Evolutionary conservation across 30 jellyfish, hydroid and myxozoan species (phyloP).

Genomic region (Mastigias papua): DNA sequence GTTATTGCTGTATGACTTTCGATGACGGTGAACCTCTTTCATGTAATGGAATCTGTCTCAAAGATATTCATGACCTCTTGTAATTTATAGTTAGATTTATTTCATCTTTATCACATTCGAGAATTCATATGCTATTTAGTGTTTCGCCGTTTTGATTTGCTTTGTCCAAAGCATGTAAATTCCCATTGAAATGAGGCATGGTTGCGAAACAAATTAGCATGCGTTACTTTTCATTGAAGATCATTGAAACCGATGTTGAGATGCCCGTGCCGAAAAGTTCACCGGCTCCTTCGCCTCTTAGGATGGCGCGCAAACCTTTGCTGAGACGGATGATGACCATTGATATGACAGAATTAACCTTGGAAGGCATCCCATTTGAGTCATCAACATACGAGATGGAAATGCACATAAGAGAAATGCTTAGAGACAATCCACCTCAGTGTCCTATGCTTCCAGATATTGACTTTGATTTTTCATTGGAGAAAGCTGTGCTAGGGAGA

Average conservation of each 20-base stretch:
- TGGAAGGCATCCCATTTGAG: conserved; percentile 65
- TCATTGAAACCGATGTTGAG: conserved; percentile 51
- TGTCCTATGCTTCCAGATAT: conserved; percentile 63
- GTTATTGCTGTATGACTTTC: no score
- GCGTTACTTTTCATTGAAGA: conserved; percentile 4
- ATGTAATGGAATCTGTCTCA: no score
- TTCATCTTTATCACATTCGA: no score
- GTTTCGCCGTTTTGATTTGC: no score
- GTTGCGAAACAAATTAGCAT: background rate
- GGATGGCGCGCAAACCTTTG: conserved; percentile 16
- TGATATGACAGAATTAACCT: conserved; percentile 55
- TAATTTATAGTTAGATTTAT: no score
- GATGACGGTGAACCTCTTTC: no score
- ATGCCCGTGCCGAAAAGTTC: conserved; percentile 5
- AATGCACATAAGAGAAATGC: conserved; percentile 51
- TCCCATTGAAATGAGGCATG: background rate
- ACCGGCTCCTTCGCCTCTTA: conserved; percentile 24
- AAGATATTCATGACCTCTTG: no score
- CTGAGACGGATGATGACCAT: conserved; percentile 54
- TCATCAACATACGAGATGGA: conserved; percentile 39
- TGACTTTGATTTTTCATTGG: conserved; percentile 56
- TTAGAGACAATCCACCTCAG: conserved; percentile 64
- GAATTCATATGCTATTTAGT: no score
- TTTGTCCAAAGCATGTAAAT: no score
- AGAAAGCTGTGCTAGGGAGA: conserved; percentile 56